Base-by-base conservation (phyloP, 37 sponge, comb jelly and placozoan genomes). In the Petrosia ficiformis region DNA sequence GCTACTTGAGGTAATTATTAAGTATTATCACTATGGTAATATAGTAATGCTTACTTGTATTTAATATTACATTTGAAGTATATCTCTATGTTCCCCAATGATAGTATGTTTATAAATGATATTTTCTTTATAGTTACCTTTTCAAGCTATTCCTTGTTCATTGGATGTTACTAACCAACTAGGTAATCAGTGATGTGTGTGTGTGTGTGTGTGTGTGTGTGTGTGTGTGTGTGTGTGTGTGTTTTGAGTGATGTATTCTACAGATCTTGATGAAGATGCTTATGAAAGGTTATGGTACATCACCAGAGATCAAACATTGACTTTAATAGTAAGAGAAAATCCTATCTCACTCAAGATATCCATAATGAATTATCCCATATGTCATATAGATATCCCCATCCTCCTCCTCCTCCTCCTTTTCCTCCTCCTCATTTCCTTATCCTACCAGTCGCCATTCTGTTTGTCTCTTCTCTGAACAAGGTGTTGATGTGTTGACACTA, bases 111-210 rank as follows among this genome's bases (percentile, higher is more conserved):
- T 48, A 8, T 48, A 48, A 48, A 48, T 48, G 54, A 48, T n/a
- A 68, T 28, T 69, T 36, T 58, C 21, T 57, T 30, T 56, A 0
- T 40, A 84, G 84, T 38, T 77, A 31, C 84, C 84, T 5, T 77
- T 84, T 35, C 84, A 84, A 41, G 77, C 77, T 21, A 70, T 77
- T 61, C 64, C 63, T 32, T 76, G 77, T 33, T 59, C 72, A 48
- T 30, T 77, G 39, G 48, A 70, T 1, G n/a, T 26, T 61, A 5
- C 28, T n/a, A 22, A 61, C 28, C 5, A 14, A 8, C 8, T 48
- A 48, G 54, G 54, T 48, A n/a, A n/a, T n/a, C 14, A 48, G 54
- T 48, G 54, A 48, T 19, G 14, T 48, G 8, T 19, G 14, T 14
- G 14, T 19, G 14, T 48, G 14, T 14, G 14, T 48, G 14, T 48